phyloP scores from a whole-genome alignment of 2,797 vertebrate genomes.

The Hipposideros larvatus region DNA sequence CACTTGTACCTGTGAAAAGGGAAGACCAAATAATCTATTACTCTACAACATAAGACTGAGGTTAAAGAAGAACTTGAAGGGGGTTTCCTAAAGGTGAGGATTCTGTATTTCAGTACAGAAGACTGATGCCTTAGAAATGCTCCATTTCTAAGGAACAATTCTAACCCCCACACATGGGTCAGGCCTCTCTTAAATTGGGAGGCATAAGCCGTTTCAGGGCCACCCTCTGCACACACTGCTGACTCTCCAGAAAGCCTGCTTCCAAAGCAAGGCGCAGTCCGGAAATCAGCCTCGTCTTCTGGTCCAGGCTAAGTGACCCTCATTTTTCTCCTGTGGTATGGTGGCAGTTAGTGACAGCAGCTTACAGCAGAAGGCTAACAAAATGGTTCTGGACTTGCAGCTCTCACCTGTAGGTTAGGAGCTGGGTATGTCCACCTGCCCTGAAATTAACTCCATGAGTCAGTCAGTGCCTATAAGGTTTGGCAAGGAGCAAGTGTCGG shows the following conservation, averaged over 20 bases:
- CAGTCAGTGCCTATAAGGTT: neutral
- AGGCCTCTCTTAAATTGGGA: neutral
- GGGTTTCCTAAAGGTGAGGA: neutral
- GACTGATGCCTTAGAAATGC: neutral
- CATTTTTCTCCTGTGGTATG: rapidly evolving
- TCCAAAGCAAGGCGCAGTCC: neutral
- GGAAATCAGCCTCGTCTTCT: neutral
- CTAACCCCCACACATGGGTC: neutral
- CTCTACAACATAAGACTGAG: rapidly evolving
- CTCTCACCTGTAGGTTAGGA: neutral
- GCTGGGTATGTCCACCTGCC: neutral
- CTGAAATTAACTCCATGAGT: neutral
- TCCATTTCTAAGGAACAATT: neutral
- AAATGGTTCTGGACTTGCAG: neutral
- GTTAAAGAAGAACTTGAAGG: neutral
- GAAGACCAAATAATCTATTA: conserved; percentile 65
- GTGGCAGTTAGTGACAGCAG: neutral
- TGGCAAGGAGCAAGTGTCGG: neutral
- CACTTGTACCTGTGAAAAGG: conserved; percentile 85
- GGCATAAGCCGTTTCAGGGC: neutral
- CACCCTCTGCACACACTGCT: neutral
- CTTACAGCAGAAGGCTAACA: neutral
- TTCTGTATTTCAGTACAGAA: neutral
- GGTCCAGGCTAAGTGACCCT: neutral
- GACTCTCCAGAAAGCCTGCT: neutral